phyloP scores from a whole-genome alignment of 30 jellyfish, hydroid and myxozoan genomes.

The Kudoa iwatai region DNA sequence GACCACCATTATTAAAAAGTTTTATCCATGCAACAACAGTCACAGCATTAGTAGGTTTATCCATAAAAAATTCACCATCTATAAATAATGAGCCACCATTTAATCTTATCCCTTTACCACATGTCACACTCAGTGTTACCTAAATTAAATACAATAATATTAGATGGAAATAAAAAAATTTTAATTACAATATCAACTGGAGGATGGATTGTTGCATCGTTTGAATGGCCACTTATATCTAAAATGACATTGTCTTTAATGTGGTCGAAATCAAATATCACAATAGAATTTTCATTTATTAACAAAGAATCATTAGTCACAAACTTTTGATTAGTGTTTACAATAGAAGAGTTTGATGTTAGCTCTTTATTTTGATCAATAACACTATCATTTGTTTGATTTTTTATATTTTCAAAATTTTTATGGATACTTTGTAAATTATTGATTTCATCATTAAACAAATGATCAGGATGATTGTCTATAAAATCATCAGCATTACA shows the following conservation, averaged over 20 bases:
- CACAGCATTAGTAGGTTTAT: constrained; percentile 34
- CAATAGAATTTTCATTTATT: constrained; percentile 25
- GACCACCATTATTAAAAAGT: constrained; percentile 77
- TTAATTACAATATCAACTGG: constrained; percentile 41
- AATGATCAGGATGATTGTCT: no score
- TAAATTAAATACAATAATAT: no score
- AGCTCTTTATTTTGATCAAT: no score
- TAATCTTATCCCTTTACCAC: constrained; percentile 44
- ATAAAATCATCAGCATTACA: constrained; percentile 4
- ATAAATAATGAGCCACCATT: constrained; percentile 56
- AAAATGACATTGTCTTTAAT: constrained; percentile 33
- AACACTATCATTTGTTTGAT: no score
- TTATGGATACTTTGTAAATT: no score
- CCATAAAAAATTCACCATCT: constrained; percentile 67
- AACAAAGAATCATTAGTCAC: background rate
- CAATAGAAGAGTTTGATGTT: no score
- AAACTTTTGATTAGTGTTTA: no score
- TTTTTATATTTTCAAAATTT: no score
- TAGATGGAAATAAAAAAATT: no score
- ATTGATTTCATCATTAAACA: no score
- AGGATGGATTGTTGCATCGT: constrained; percentile 39
- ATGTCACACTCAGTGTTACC: constrained; percentile 20
- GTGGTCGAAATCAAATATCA: constrained; percentile 48
- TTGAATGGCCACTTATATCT: constrained; percentile 75
- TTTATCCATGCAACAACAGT: constrained; percentile 62